Base-by-base conservation (phyloP, 1,140 invertebrate species). In the Coenobita brevimanus region DNA sequence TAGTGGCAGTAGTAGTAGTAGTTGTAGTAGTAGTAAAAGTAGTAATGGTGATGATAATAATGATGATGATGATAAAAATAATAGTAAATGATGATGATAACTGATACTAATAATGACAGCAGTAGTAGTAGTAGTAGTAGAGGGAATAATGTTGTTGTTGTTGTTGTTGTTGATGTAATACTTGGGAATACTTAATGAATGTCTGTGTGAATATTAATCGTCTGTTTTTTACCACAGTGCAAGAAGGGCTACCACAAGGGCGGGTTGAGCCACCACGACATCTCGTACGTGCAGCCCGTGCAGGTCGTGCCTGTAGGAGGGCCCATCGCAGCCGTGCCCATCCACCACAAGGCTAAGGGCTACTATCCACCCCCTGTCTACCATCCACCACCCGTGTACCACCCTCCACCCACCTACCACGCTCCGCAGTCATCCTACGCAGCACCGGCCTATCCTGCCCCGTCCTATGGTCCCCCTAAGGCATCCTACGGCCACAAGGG, bases 221-320 rank as follows among this genome's bases (percentile, higher is more conserved):
- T 13, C 1, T 57, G 21, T 54, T 27, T 33, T 46, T 24, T 24
- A 6, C 36, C n/a, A 3, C 85, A 87, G 85, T 87, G 85, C 64
- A 86, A 79, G 41, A 87, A 87, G 46, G 85, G 85, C 33, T 87
- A 80, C 43, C 36, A 86, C 36, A 80, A 80, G 21, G 76, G 76
- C n/a, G 91, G 91, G 46, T 88, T 91, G 69, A 90, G 89, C 78
- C 88, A 88, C 41, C 90, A 96, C 90, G 96, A 97, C 88, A 92
- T 97, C 4, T 95, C 96, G 90, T 96, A 96, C 91, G 96, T 96
- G 0, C 96, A 97, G 92, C 96, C 96, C 1, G 96, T 97, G 13
- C 95, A 95, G 27, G 95, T 97, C 21, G 96, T 96, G 88, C 96
- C 95, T 50, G 94, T 96, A 8, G 96, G 96, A 41, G 94, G 94